Evolutionary conservation across 2,113 vertebrate species (phyloP).

Genomic region (Pleuronectes platessa): DNA sequence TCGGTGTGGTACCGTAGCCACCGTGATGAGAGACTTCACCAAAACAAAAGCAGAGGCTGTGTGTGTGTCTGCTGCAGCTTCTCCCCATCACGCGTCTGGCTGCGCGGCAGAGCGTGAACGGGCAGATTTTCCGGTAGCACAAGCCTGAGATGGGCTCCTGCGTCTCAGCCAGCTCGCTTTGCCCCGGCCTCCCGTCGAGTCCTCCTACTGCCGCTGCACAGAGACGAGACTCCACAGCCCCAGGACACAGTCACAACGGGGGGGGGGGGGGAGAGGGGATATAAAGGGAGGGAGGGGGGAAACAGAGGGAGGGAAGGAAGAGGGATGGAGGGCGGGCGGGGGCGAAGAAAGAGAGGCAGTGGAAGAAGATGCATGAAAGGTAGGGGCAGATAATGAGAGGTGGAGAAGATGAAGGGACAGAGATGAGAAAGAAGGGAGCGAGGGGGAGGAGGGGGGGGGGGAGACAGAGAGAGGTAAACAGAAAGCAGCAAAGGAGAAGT

Average conservation of each 20-base stretch:
- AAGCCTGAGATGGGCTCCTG: conserved; percentile 90
- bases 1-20: conserved; percentile 1
- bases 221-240: conserved; percentile 83
- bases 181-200: conserved; percentile 81
- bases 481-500: conserved; percentile 69
- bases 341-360: conserved; percentile 5
- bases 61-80: conserved; percentile 52
- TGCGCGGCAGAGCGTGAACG: conserved; percentile 89
- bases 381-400: conserved; percentile 61
- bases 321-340: conserved; percentile 20
- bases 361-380: conserved; percentile 49
- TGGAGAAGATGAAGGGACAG: conserved; percentile 62
- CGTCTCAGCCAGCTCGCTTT: conserved; percentile 85
- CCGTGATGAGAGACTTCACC: conserved; percentile 42
- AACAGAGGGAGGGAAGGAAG: conserved; percentile 37
- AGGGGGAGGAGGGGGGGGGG: conserved; percentile 22
- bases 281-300: not conserved
- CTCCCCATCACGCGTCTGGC: conserved; percentile 79
- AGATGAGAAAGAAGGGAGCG: conserved; percentile 45
- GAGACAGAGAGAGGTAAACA: conserved; percentile 71
- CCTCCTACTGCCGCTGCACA: conserved; percentile 63
- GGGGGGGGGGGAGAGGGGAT: conserved; percentile 42
- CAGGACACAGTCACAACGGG: conserved; percentile 72
- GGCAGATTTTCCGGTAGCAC: conserved; percentile 94
- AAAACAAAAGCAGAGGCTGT: conserved; percentile 60